Conservation (phyloP, 2,888 invertebrate genomes). For the Leptodirus hochenwartii region DNA sequence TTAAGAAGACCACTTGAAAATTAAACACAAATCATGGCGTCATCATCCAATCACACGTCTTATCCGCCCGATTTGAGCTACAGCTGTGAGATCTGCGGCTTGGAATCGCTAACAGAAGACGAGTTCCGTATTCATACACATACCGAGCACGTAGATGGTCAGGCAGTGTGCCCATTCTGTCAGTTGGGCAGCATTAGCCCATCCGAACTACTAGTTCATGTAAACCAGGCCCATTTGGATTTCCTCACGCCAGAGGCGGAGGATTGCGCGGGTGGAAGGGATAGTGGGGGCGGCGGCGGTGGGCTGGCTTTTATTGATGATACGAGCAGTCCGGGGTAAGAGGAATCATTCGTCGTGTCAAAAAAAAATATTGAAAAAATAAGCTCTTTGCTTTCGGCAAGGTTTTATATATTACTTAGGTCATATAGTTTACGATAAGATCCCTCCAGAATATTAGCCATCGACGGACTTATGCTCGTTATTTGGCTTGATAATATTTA, state of each 20-base stretch:
- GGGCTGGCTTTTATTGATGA: slow-evolving; percentile 51
- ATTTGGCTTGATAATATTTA: too few species aligned
- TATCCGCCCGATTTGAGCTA: slow-evolving; percentile 38
- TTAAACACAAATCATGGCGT: too few species aligned
- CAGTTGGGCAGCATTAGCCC: slow-evolving; percentile 54
- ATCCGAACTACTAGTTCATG: slow-evolving; percentile 58
- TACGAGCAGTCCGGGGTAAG: slow-evolving; percentile 28
- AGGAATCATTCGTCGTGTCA: not conserved
- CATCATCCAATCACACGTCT: too few species aligned
- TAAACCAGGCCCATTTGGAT: slow-evolving; percentile 70
- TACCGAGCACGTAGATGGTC: slow-evolving; percentile 59
- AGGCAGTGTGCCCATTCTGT: slow-evolving; percentile 68
- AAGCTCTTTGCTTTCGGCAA: too few species aligned
- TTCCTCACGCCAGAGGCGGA: slow-evolving; percentile 65
- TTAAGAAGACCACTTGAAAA: too few species aligned
- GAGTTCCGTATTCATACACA: slow-evolving; percentile 64
- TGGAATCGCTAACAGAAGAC: slow-evolving; percentile 60
- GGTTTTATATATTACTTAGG: too few species aligned
- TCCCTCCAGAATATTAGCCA: too few species aligned
- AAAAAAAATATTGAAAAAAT: not conserved
- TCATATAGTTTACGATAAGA: too few species aligned
- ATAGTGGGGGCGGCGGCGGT: too few species aligned
- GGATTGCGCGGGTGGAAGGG: too few species aligned
- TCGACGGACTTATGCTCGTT: too few species aligned
- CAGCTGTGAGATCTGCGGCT: slow-evolving; percentile 73